Conservation (phyloP, 2,888 invertebrate species). For the Laothoe populi region DNA sequence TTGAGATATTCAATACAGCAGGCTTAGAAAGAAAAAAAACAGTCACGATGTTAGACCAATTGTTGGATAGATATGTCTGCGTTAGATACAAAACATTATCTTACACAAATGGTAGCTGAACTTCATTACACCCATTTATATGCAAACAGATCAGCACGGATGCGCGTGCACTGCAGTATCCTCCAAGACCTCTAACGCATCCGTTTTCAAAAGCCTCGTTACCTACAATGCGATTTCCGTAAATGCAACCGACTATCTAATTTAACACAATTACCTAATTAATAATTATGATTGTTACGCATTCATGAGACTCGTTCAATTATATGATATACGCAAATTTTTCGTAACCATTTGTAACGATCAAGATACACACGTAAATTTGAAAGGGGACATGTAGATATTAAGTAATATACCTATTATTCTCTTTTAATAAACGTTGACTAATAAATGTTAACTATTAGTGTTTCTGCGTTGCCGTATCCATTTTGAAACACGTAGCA, state of each 20-base stretch:
- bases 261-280: conserved; percentile 59
- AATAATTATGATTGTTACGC: conserved; percentile 56
- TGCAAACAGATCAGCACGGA: conserved; percentile 4
- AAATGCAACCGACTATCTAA: conserved; percentile 55
- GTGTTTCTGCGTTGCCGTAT: too few species aligned
- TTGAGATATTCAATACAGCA: not conserved
- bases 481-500: too few species aligned
- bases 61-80: not conserved
- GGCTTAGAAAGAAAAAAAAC: not conserved
- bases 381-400: not conserved
- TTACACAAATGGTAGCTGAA: conserved; percentile 7
- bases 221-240: conserved; percentile 72
- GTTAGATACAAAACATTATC: not conserved
- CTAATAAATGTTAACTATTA: too few species aligned
- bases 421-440: too few species aligned
- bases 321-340: conserved; percentile 50
- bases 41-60: not conserved
- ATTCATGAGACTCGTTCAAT: conserved; percentile 50
- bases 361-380: conserved; percentile 28
- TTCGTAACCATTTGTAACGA: conserved; percentile 41
- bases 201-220: conserved; percentile 76
- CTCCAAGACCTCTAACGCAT: conserved; percentile 67
- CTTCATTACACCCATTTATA: conserved; percentile 11
- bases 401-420: not conserved
- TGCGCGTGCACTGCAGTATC: not conserved